Conservation (phyloP, 2,888 invertebrate genomes). For the Dorcus parallelipipedus region DNA sequence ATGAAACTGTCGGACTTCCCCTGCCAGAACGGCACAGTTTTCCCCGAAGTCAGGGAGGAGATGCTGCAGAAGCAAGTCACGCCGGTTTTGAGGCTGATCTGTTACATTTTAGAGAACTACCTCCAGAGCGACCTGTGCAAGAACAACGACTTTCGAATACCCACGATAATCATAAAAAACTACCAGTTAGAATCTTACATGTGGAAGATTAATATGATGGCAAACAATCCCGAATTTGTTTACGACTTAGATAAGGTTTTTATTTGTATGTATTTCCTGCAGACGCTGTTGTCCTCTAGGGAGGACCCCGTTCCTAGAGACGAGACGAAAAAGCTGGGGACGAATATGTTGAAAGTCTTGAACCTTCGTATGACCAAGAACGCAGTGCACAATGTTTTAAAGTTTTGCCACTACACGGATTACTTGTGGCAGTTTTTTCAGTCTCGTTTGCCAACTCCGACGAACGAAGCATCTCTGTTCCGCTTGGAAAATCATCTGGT, state of each 20-base stretch:
- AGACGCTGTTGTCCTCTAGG: constrained; percentile 10
- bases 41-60: constrained; percentile 53
- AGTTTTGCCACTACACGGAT: constrained; percentile 46
- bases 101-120: constrained; percentile 54
- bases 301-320: constrained; percentile 9
- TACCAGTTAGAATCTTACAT: constrained; percentile 46
- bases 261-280: constrained; percentile 47
- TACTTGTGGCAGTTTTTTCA: constrained; percentile 48
- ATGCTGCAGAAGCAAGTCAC: constrained; percentile 53
- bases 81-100: constrained; percentile 57
- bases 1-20: constrained; percentile 50
- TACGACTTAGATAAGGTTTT: constrained; percentile 53
- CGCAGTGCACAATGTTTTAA: constrained; percentile 41
- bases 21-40: constrained; percentile 47
- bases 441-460: constrained; percentile 37
- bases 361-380: constrained; percentile 43
- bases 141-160: constrained; percentile 38
- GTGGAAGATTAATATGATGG: constrained; percentile 45
- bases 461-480: constrained; percentile 34
- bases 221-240: constrained; percentile 50
- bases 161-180: constrained; percentile 43
- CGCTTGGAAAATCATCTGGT: constrained; percentile 60
- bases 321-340: constrained; percentile 35
- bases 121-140: constrained; percentile 35
- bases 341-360: constrained; percentile 46